Base-by-base conservation (phyloP, 1,140 invertebrate genomes). In the Bathynomus jamesi region DNA sequence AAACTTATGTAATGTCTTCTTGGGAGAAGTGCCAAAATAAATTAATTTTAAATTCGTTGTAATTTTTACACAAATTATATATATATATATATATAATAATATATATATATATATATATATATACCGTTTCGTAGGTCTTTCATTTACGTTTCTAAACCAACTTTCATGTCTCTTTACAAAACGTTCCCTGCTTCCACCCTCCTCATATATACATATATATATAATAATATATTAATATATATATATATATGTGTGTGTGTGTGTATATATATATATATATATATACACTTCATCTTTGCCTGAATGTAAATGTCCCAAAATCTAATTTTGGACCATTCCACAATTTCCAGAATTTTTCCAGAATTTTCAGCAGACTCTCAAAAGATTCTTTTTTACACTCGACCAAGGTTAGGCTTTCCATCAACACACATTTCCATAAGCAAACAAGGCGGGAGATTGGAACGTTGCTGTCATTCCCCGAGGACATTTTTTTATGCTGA, bases 61-160 rank as follows among this genome's bases (percentile, higher is more conserved):
- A n/a, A n/a, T 53, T 17, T 53, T 17, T 53, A 53, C 17, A 53
- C 21, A 53, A 17, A 53, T 53, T 53, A 53, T 53, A 53, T 53
- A 53, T 53, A 53, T 40, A 53, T 53, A 53, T 53, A 53, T 53
- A 53, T 53, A 53, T 53, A 53, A 17, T 17, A 17, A 53, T 53
- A 53, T 53, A 53, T 53, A 53, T 53, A 40, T 53, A 53, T 53
- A 53, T 53, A 53, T 53, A 53, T 53, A 53, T 40, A 53, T 53
- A 53, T 53, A 53, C 21, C 13, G 32, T 40, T 8, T 40, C 7
- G 7, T 40, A 40, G 17, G 32, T 8, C 7, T 40, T 40, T 8
- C n/a, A n/a, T n/a, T n/a, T n/a, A n/a, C n/a, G n/a, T n/a, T n/a
- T n/a, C n/a, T n/a, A n/a, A n/a, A n/a, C n/a, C n/a, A n/a, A n/a